Evolutionary conservation across 2,888 invertebrate species (phyloP).

Genomic region (Leucania comma): DNA sequence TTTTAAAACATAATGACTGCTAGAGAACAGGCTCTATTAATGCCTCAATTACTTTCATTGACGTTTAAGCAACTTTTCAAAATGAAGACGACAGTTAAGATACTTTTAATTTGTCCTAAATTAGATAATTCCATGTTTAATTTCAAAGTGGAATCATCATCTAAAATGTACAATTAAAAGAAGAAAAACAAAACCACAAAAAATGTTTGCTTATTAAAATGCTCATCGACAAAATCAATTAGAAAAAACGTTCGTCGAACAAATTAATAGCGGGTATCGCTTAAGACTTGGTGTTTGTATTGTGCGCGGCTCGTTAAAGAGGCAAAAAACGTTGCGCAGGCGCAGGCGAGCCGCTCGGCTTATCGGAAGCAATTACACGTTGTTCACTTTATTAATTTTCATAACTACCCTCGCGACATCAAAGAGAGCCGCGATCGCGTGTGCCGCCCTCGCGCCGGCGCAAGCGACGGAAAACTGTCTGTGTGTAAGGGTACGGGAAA

Average conservation of each 20-base stretch:
- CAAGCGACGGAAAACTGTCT: constrained; percentile 66
- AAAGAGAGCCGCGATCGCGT: constrained; percentile 84
- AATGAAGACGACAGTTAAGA: not conserved
- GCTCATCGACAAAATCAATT: constrained; percentile 51
- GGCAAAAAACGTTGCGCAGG: constrained; percentile 70
- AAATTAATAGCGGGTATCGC: constrained; percentile 67
- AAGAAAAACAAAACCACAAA: not conserved
- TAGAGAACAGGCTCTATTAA: constrained; percentile 35
- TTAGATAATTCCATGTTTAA: too few species aligned
- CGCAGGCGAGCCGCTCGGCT: constrained; percentile 75
- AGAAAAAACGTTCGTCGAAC: constrained; percentile 39
- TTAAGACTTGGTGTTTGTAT: constrained; percentile 77
- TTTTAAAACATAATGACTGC: constrained; percentile 45
- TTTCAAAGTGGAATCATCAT: not conserved
- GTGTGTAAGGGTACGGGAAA: not conserved
- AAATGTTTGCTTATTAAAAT: constrained; percentile 21
- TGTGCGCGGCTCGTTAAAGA: constrained; percentile 74
- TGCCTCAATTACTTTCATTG: constrained; percentile 38
- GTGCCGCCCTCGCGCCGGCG: constrained; percentile 68
- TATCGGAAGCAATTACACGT: constrained; percentile 90
- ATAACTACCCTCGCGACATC: constrained; percentile 89
- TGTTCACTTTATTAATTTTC: constrained; percentile 89
- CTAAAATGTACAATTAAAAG: not conserved
- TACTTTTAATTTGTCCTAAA: not conserved
- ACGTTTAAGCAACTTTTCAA: constrained; percentile 1